A percentile compares a stretch with the other conserved stretches of the same genome.
phyloP scores from a whole-genome alignment of 2,797 vertebrate species.

The Psittacula echo region DNA sequence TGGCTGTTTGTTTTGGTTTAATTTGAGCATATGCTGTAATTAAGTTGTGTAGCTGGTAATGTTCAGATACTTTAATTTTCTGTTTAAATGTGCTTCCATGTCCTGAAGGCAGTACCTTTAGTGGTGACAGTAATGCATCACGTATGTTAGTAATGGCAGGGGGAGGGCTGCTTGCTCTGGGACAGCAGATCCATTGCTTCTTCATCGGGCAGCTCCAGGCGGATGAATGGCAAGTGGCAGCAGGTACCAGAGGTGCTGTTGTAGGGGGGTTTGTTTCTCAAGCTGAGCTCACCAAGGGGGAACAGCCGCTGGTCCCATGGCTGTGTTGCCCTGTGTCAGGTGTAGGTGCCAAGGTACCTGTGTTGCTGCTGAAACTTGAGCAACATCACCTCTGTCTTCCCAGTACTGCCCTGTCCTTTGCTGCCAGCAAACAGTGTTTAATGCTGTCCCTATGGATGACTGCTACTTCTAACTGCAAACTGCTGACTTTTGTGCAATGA shows the following conservation, averaged over 20 bases:
- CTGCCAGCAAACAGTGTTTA: not conserved
- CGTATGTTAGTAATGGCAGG: not conserved
- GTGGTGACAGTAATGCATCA: fast-evolving
- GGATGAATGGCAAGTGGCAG: not conserved
- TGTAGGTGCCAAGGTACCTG: not conserved
- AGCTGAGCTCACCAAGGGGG: not conserved
- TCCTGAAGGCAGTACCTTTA: not conserved
- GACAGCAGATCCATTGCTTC: not conserved
- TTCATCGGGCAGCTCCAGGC: not conserved
- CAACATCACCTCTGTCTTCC: not conserved
- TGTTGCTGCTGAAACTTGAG: not conserved
- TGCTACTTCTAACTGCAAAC: not conserved
- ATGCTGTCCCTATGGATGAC: not conserved
- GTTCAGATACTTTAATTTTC: fast-evolving
- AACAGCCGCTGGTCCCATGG: not conserved
- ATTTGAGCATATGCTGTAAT: fast-evolving
- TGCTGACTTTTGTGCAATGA: not conserved
- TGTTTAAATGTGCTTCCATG: fast-evolving
- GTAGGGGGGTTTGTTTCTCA: not conserved
- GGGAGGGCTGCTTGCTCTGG: not conserved
- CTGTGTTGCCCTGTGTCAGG: fast-evolving
- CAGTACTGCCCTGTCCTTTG: not conserved
- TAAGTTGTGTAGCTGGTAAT: not conserved
- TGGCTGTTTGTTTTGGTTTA: not conserved
- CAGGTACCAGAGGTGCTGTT: not conserved